Evolutionary conservation across 2,797 vertebrate genomes (phyloP), one percentile per base, ranked within the genome.

Genomic region (Rhinatrema bivittatum): DNA sequence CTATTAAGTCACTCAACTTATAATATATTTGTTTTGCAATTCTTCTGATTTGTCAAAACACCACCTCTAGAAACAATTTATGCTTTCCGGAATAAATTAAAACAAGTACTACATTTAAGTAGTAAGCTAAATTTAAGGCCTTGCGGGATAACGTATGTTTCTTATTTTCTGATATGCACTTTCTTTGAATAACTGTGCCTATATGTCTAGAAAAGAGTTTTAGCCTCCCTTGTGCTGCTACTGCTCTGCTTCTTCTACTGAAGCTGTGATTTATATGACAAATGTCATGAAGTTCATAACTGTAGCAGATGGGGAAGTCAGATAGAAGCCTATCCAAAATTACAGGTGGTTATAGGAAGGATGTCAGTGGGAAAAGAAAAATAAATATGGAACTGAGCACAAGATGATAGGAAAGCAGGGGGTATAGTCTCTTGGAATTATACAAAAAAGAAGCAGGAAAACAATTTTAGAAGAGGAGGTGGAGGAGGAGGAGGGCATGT

Each of bases 11-110:
- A n/a, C n/a, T n/a, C n/a, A n/a, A n/a, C n/a, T n/a, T n/a, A n/a
- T n/a, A n/a, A n/a, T n/a, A n/a, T n/a, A n/a, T n/a, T n/a, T n/a
- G n/a, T n/a, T n/a, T n/a, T n/a, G n/a, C n/a, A n/a, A n/a, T n/a
- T n/a, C n/a, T n/a, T n/a, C 12, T 22, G 27, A 38, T 50, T 50
- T 52, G 46, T 56, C 51, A 56, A 8, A 27, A 42, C 37, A 56
- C 55, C 41, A 56, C 53, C 25, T 1, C n/a, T n/a, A n/a, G 3
- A 36, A 60, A 56, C 42, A 65, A 63, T 24, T 2, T 21, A 21
- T 21, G 17, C 33, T 42, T 50, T 40, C 34, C 59, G 48, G 43
- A 62, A 42, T 0, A 1, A 36, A 62, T 62, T 55, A 54, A 44
- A 20, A 29, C 22, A 19, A 33, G 3, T 19, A 24, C 48, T n/a